A percentile compares a stretch with the other conserved stretches of the same genome.
These are phyloP conservation scores for Zaprionus nigranus DNA, from an alignment of 1,140 invertebrate species.

Conservation along the genomic window DNA sequence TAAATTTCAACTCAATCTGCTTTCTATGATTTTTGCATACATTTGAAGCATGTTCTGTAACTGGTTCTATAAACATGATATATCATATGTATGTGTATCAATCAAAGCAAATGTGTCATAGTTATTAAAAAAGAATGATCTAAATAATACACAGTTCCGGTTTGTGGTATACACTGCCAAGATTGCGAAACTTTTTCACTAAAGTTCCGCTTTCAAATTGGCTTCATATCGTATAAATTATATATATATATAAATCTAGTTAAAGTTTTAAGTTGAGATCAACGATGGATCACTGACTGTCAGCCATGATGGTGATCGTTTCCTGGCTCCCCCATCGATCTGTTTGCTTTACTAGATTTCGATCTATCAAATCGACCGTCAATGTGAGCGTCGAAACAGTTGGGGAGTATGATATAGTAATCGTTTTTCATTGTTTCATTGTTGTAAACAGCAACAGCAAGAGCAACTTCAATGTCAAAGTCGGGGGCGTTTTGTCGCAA, in stretches of 20 bases:
- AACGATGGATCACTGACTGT: background rate
- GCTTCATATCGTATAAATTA: background rate
- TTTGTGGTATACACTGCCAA: background rate
- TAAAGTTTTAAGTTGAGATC: background rate
- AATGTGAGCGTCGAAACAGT: background rate
- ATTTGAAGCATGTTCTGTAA: background rate
- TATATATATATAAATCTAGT: background rate
- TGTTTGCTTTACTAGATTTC: conserved; percentile 25
- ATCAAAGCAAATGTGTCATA: background rate
- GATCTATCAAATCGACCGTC: conserved; percentile 23
- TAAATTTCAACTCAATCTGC: background rate
- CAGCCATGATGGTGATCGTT: background rate
- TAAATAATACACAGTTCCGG: background rate
- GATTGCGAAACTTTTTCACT: background rate
- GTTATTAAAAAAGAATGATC: conserved; percentile 1
- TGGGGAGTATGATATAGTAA: background rate
- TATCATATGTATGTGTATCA: background rate
- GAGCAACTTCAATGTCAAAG: conserved; percentile 61
- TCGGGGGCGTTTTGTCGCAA: conserved; percentile 54
- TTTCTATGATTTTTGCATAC: background rate
- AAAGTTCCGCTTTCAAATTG: background rate
- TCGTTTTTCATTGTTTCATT: conserved; percentile 13
- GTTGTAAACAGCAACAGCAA: conserved; percentile 11
- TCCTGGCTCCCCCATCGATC: background rate
- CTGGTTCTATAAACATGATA: background rate